Conservation (phyloP, 2,888 invertebrate genomes). For the Stenodema calcarata region DNA sequence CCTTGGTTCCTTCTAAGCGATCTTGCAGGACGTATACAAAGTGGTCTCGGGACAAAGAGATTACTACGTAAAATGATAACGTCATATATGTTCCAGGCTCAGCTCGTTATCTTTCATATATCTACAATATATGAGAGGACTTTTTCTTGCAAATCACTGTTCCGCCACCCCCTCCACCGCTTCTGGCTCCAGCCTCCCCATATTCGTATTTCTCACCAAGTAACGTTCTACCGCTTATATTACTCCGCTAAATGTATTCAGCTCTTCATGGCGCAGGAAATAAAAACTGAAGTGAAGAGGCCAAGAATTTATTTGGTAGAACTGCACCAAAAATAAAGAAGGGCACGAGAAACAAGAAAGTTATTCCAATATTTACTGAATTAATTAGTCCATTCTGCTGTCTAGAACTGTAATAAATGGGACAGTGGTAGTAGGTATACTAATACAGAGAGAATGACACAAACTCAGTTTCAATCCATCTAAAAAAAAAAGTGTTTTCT, state of each 20-base stretch:
- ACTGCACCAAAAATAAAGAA: background rate
- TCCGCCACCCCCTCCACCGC: background rate
- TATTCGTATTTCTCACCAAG: slow-evolving; percentile 6
- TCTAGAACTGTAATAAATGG: too few relatives aligned
- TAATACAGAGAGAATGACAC: too few relatives aligned
- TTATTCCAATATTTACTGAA: background rate
- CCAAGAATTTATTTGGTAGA: background rate
- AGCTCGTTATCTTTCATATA: slow-evolving; percentile 33
- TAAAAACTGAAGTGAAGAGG: background rate
- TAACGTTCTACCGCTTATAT: slow-evolving; percentile 7
- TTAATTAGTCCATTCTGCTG: background rate
- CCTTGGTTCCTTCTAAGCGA: background rate
- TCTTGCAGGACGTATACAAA: slow-evolving; percentile 17
- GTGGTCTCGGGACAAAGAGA: background rate
- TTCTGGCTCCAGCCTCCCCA: background rate
- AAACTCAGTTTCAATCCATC: too few relatives aligned
- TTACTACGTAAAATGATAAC: slow-evolving; percentile 10
- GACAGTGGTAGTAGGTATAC: too few relatives aligned
- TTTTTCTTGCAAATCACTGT: slow-evolving; percentile 18
- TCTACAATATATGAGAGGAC: slow-evolving; percentile 17
- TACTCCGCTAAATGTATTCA: slow-evolving; percentile 3
- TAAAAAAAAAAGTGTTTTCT: too few relatives aligned
- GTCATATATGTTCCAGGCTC: slow-evolving; percentile 19
- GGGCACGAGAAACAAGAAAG: background rate
- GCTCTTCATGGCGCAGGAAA: background rate